These are phyloP conservation scores for Chelonus formosanus DNA, from an alignment of 2,888 invertebrate species.

Conservation along the genomic window DNA sequence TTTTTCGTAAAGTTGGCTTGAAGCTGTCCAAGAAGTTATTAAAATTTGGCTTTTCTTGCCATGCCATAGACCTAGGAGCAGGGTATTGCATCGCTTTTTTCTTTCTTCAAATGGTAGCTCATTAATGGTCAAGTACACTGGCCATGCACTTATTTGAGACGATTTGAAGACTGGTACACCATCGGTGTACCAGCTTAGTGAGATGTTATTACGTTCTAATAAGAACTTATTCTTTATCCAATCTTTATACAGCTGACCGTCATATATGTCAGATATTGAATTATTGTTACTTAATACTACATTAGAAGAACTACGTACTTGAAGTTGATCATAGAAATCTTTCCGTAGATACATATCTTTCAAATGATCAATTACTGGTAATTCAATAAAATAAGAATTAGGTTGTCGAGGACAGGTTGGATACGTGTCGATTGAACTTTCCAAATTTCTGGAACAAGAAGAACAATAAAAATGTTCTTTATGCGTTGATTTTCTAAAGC, in stretches of 20 bases:
- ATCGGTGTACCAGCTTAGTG: slow-evolving; percentile 43
- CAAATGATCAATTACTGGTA: slow-evolving; percentile 34
- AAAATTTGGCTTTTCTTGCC: slow-evolving; percentile 18
- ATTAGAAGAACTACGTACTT: background rate
- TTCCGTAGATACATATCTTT: slow-evolving; percentile 33
- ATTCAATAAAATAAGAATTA: slow-evolving; percentile 34
- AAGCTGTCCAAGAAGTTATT: background rate
- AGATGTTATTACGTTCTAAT: slow-evolving; percentile 37
- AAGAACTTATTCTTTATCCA: slow-evolving; percentile 34
- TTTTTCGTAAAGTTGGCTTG: slow-evolving; percentile 25
- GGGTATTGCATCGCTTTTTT: slow-evolving; percentile 32
- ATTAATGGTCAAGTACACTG: slow-evolving; percentile 38
- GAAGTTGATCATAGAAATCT: slow-evolving; percentile 30
- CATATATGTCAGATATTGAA: slow-evolving; percentile 33
- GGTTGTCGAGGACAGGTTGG: slow-evolving; percentile 20
- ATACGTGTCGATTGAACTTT: slow-evolving; percentile 23
- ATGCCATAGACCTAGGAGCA: slow-evolving; percentile 35
- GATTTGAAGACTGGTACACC: slow-evolving; percentile 40
- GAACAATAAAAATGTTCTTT: slow-evolving; percentile 37
- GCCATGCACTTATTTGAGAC: slow-evolving; percentile 35
- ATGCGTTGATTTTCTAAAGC: slow-evolving; percentile 20
- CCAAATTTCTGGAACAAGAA: slow-evolving; percentile 24
- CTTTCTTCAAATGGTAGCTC: slow-evolving; percentile 36
- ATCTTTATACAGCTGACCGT: slow-evolving; percentile 34
- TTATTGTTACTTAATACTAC: slow-evolving; percentile 25